phyloP scores from a whole-genome alignment of 2,113 vertebrate genomes.

The Danionella cerebrum region DNA sequence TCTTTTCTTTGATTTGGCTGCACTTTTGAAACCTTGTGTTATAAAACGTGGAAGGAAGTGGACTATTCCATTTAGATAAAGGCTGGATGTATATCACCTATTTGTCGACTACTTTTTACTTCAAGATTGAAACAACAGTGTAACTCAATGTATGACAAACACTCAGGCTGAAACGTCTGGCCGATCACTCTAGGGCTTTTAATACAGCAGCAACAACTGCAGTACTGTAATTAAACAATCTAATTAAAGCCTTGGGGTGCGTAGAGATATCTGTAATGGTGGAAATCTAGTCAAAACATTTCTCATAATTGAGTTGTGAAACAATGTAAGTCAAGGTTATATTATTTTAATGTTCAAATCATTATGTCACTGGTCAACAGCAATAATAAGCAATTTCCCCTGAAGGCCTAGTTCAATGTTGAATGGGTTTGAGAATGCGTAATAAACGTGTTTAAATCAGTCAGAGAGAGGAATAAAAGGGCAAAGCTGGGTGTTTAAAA shows the following conservation, averaged over 20 bases:
- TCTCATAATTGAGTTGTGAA: background rate
- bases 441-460: background rate
- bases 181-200: background rate
- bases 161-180: background rate
- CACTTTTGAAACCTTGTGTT: no score
- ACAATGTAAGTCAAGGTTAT: slow-evolving; percentile 1
- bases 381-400: slow-evolving; percentile 1
- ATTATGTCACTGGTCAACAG: background rate
- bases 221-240: background rate
- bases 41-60: no score
- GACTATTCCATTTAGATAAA: no score
- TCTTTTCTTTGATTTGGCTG: no score
- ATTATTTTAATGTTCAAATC: background rate
- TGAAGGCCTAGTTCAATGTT: background rate
- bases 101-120: background rate
- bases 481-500: background rate
- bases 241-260: background rate
- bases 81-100: background rate
- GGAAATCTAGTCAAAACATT: slow-evolving; percentile 4
- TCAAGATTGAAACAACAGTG: background rate
- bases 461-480: background rate
- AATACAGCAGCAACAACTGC: background rate
- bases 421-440: background rate
- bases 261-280: background rate
- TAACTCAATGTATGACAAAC: background rate